Percentiles rank a stretch among this genome's conserved stretches.
Evolutionary conservation across 2,888 invertebrate genomes (phyloP).

Genomic region (Thyatira batis): DNA sequence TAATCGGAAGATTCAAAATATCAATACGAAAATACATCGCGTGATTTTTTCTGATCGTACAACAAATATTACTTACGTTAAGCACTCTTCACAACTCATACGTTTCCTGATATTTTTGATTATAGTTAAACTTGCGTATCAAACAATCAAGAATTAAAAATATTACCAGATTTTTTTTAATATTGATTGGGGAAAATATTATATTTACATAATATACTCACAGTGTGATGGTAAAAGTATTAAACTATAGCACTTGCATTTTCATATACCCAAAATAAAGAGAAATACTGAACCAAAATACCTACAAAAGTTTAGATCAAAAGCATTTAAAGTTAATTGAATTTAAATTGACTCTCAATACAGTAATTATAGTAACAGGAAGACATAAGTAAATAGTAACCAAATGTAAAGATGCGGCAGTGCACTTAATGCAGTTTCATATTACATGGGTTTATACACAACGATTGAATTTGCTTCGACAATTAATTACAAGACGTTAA

Average conservation of each 20-base stretch:
- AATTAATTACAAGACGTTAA: conserved; percentile 31
- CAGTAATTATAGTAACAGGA: conserved; percentile 29
- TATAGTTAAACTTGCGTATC: too few species aligned
- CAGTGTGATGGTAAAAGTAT: too few species aligned
- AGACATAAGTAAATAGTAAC: conserved; percentile 33
- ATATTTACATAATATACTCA: background rate
- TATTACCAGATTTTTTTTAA: background rate
- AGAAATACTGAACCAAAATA: background rate
- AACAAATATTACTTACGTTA: too few species aligned
- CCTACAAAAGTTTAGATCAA: background rate
- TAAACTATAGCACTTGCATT: too few species aligned
- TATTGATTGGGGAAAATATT: background rate
- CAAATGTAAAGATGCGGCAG: conserved; percentile 31
- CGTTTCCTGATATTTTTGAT: too few species aligned
- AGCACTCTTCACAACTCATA: too few species aligned
- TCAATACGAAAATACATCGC: background rate
- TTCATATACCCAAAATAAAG: background rate
- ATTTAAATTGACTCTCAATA: conserved; percentile 1
- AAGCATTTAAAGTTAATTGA: background rate
- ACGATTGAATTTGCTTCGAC: conserved; percentile 19
- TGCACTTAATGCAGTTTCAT: conserved; percentile 34
- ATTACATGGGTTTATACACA: conserved; percentile 36
- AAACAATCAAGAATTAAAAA: too few species aligned
- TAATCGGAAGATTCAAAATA: background rate
- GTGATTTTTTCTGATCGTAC: background rate